Evolutionary conservation across 1,140 invertebrate species (phyloP).

Genomic region (Sycophaga agraensis): DNA sequence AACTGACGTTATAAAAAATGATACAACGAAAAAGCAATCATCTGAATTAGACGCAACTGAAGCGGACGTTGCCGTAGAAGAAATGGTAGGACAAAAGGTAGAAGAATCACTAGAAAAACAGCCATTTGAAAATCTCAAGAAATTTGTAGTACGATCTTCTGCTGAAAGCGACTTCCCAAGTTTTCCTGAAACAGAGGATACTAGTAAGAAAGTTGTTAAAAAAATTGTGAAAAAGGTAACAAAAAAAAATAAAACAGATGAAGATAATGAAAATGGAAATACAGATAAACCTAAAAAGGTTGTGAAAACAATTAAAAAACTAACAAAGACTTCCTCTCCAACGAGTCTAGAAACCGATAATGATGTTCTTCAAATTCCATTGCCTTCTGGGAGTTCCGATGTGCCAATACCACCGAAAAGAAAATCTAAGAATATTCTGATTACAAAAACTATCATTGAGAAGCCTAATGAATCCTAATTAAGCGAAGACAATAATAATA

Average conservation of each 20-base stretch:
- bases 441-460: conserved; percentile 35
- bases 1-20: neutral
- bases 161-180: conserved; percentile 29
- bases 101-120: conserved; percentile 28
- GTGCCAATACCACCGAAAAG: conserved; percentile 54
- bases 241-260: conserved; percentile 38
- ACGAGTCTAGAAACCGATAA: conserved; percentile 41
- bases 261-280: conserved; percentile 20
- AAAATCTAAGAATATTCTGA: conserved; percentile 42
- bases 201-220: conserved; percentile 38
- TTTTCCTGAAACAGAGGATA: conserved; percentile 27
- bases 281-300: conserved; percentile 40
- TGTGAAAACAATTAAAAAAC: conserved; percentile 41
- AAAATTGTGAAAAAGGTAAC: conserved; percentile 44
- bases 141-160: conserved; percentile 24
- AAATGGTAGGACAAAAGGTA: neutral
- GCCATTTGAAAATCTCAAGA: conserved; percentile 26
- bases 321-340: conserved; percentile 38
- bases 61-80: neutral
- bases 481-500: no score
- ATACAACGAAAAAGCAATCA: neutral
- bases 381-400: conserved; percentile 39
- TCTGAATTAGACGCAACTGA: conserved; percentile 18
- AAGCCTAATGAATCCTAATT: conserved; percentile 31
- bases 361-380: conserved; percentile 43